phyloP scores from a whole-genome alignment of 2,797 vertebrate species.

The Erethizon dorsatum region DNA sequence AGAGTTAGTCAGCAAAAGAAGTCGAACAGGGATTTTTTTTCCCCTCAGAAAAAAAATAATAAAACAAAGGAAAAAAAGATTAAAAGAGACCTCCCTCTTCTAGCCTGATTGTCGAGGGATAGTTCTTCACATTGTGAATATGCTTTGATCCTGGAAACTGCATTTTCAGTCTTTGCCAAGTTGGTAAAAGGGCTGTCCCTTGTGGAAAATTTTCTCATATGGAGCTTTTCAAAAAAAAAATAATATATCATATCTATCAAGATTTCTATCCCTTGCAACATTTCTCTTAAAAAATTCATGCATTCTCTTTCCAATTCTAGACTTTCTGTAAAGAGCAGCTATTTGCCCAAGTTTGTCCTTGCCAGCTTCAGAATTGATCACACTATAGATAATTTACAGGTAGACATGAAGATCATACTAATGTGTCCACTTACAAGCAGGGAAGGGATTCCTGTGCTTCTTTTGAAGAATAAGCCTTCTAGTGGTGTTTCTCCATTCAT shows the following conservation, averaged over 20 bases:
- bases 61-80: slow-evolving; percentile 80
- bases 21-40: slow-evolving; percentile 73
- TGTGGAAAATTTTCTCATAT: slow-evolving; percentile 81
- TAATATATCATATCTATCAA: slow-evolving; percentile 72
- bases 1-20: slow-evolving; percentile 78
- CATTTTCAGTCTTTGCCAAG: slow-evolving; percentile 77
- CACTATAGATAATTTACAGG: slow-evolving; percentile 73
- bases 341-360: slow-evolving; percentile 81
- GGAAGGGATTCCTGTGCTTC: slow-evolving; percentile 70
- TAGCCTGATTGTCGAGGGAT: slow-evolving; percentile 74
- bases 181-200: slow-evolving; percentile 80
- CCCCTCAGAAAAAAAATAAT: slow-evolving; percentile 50
- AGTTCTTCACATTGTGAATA: slow-evolving; percentile 70
- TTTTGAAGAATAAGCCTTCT: slow-evolving; percentile 78
- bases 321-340: slow-evolving; percentile 78
- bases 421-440: slow-evolving; percentile 72
- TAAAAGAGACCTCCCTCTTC: slow-evolving; percentile 79
- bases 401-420: slow-evolving; percentile 79
- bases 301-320: slow-evolving; percentile 74
- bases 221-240: slow-evolving; percentile 67
- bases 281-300: slow-evolving; percentile 84
- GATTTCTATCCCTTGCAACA: slow-evolving; percentile 75
- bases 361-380: slow-evolving; percentile 78
- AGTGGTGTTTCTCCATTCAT: slow-evolving; percentile 71
- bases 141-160: slow-evolving; percentile 81